phyloP scores from a whole-genome alignment of 2,797 vertebrate genomes.

The Hypotaenidia philippensis region DNA sequence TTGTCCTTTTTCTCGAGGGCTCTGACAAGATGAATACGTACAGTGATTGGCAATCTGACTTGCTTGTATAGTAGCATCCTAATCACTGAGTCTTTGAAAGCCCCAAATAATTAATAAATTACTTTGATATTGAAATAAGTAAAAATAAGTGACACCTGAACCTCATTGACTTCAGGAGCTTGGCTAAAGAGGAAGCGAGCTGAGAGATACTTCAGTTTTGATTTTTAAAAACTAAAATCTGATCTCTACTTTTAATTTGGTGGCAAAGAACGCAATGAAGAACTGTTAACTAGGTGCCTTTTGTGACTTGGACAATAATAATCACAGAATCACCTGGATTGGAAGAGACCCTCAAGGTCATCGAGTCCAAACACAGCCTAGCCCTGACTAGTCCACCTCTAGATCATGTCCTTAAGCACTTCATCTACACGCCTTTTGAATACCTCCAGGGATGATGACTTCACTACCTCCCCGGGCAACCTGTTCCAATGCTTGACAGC shows the following conservation, averaged over 20 bases:
- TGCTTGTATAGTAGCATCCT: neutral
- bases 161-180: neutral
- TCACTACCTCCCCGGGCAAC: too few relatives aligned
- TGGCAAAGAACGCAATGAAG: neutral
- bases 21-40: neutral
- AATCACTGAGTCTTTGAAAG: neutral
- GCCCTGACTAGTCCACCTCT: too few relatives aligned
- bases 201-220: neutral
- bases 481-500: too few relatives aligned
- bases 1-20: neutral
- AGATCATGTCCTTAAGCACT: too few relatives aligned
- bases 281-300: neutral
- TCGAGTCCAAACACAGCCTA: too few relatives aligned
- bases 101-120: neutral
- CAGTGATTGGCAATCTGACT: neutral
- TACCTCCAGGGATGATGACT: too few relatives aligned
- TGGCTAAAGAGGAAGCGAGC: neutral
- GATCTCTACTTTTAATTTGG: neutral
- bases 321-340: too few relatives aligned
- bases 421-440: too few relatives aligned
- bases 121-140: neutral
- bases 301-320: neutral
- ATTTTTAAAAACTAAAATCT: neutral
- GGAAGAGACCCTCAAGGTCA: too few relatives aligned
- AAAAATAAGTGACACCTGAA: neutral